These are phyloP conservation scores for Corapipo altera DNA, from an alignment of 2,113 vertebrate species.

Conservation along the genomic window DNA sequence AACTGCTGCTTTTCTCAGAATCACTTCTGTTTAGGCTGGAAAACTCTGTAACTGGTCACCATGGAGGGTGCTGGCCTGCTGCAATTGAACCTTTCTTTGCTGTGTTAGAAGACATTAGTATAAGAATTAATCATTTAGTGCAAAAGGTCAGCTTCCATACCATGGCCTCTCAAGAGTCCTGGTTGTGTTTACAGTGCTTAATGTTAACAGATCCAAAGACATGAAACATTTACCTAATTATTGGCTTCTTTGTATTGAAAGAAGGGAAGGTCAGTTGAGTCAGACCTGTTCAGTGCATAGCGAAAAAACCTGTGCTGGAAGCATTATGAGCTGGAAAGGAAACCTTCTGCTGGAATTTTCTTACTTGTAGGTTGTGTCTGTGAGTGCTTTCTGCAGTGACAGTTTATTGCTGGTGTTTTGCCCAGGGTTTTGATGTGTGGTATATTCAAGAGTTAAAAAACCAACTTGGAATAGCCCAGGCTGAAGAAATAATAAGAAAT, in stretches of 20 bases:
- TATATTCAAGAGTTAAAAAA: background rate
- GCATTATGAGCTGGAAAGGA: background rate
- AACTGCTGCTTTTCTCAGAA: background rate
- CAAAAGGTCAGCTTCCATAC: no score
- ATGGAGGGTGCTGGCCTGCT: background rate
- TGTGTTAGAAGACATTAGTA: background rate
- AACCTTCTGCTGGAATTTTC: background rate
- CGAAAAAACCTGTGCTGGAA: background rate
- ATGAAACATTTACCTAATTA: background rate
- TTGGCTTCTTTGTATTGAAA: background rate
- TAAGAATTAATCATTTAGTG: no score
- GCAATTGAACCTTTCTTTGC: background rate
- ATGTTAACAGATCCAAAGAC: background rate
- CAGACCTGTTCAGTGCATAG: background rate
- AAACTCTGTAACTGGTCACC: background rate
- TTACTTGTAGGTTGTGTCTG: background rate
- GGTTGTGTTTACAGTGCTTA: background rate
- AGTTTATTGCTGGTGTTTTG: background rate
- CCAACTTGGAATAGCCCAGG: background rate
- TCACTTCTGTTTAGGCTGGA: background rate
- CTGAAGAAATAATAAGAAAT: background rate
- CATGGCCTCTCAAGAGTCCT: background rate
- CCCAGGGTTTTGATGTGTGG: background rate
- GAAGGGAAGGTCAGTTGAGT: background rate
- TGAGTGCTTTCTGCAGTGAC: background rate